A percentile compares a stretch with the other conserved stretches of the same genome.
phyloP scores from a whole-genome alignment of 2,797 vertebrate genomes.

The Tragopan temminckii region DNA sequence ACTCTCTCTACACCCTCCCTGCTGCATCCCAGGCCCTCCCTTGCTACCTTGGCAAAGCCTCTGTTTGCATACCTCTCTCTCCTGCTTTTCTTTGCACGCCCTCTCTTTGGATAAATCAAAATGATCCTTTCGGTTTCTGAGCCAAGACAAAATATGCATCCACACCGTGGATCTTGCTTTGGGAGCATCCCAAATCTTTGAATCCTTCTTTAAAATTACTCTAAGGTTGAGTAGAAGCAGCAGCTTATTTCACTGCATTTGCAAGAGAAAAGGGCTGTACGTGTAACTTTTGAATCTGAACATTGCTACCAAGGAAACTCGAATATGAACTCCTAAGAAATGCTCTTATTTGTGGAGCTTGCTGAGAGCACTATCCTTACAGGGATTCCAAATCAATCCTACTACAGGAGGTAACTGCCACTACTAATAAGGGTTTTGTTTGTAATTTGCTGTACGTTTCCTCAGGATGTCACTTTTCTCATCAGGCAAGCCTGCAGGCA shows the following conservation, averaged over 20 bases:
- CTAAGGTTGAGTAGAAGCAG: neutral
- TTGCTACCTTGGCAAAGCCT: neutral
- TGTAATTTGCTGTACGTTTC: constrained; percentile 73
- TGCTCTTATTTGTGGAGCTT: constrained; percentile 53
- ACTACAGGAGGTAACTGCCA: constrained; percentile 74
- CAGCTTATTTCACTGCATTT: neutral
- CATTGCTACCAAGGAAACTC: constrained; percentile 48
- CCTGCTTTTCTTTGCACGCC: neutral
- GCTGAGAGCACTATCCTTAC: constrained; percentile 53
- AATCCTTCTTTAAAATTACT: neutral
- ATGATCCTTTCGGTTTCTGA: neutral
- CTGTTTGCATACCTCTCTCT: neutral
- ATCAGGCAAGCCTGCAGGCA: constrained; percentile 74
- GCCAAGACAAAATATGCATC: neutral
- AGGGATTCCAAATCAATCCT: constrained; percentile 73
- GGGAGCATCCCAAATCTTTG: neutral
- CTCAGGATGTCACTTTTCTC: constrained; percentile 75
- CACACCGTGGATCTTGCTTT: neutral
- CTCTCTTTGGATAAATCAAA: neutral
- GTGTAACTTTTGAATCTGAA: constrained; percentile 35
- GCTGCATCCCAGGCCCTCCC: neutral
- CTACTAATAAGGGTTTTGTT: constrained; percentile 73
- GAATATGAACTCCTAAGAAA: constrained; percentile 59
- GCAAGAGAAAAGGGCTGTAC: neutral
- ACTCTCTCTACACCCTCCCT: neutral